Evolutionary conservation across 2,888 invertebrate genomes (phyloP), one percentile per base, ranked within the genome.

Genomic region (Tenthredo notha): DNA sequence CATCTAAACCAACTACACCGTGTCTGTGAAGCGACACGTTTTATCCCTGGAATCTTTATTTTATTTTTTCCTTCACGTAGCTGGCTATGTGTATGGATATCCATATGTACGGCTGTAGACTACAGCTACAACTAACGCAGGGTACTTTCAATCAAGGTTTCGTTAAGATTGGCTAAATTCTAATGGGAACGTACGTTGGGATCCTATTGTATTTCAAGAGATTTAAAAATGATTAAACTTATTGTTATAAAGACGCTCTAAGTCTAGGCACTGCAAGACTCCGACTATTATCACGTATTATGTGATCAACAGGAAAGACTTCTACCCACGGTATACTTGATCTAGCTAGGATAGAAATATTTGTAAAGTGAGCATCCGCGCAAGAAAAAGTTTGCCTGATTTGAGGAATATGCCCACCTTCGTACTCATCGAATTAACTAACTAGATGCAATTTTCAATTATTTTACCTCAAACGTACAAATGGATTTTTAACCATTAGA

Each of bases 41-140:
- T 74, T 74, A 74, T 43, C 72, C 72, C 40, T 50, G 77, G 77
- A 77, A 54, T 77, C 29, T 50, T 77, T 77, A 29, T 12, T 54
- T 77, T 29, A 77, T 77, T 77, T 77, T 54, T 77, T 77, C 29
- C 9, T 54, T 77, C 50, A 29, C 77, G 25, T 77, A 77, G 9
- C 77, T 50, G 77, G 50, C 33, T 67, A 18, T 18, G n/a, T 7
- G 12, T n/a, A n/a, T 77, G 7, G 25, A 33, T 47, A n/a, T 2
- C 6, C 18, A 37, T 54, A 6, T 33, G 37, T 37, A 50, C 77
- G 75, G 12, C 2, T 21, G 50, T n/a, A 33, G 77, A 77, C 25
- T 54, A 77, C 25, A 33, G 29, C 18, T 33, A 33, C 18, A 67
- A 33, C 29, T 61, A 10, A 33, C 33, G 15, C 67, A 15, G 15